Conservation (phyloP, 2,888 invertebrate species). For the Biston betularia region DNA sequence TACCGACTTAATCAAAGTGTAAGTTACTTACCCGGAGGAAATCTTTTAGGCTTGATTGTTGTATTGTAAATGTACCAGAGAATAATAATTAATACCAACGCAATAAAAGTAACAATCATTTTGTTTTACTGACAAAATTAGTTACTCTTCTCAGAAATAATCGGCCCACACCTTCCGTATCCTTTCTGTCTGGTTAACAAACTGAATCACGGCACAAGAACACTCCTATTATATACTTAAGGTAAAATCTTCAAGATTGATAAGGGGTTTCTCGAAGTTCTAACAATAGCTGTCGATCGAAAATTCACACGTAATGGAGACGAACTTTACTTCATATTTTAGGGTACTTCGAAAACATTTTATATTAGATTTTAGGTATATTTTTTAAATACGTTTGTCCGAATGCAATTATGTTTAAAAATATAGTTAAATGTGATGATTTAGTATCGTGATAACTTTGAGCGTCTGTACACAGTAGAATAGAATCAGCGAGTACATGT, state of each 20-base stretch:
- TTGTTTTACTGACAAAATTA: constrained; percentile 10
- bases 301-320: neutral
- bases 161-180: neutral
- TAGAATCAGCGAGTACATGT: neutral
- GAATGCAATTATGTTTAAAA: neutral
- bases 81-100: constrained; percentile 33
- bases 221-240: constrained; percentile 2
- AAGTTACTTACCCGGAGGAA: constrained; percentile 45
- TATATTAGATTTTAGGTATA: no score
- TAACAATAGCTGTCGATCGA: neutral
- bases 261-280: neutral
- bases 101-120: constrained; percentile 38
- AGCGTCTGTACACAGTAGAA: constrained; percentile 1
- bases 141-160: neutral
- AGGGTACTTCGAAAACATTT: neutral
- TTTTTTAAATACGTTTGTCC: neutral
- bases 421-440: neutral
- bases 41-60: constrained; percentile 45
- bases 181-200: neutral
- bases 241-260: neutral
- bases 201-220: neutral
- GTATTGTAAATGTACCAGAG: constrained; percentile 41
- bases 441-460: neutral
- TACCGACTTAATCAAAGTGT: no score
- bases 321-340: neutral